Evolutionary conservation across 2,888 invertebrate genomes (phyloP), one percentile per base, ranked within the genome.

Genomic region (Leptodirus hochenwartii): DNA sequence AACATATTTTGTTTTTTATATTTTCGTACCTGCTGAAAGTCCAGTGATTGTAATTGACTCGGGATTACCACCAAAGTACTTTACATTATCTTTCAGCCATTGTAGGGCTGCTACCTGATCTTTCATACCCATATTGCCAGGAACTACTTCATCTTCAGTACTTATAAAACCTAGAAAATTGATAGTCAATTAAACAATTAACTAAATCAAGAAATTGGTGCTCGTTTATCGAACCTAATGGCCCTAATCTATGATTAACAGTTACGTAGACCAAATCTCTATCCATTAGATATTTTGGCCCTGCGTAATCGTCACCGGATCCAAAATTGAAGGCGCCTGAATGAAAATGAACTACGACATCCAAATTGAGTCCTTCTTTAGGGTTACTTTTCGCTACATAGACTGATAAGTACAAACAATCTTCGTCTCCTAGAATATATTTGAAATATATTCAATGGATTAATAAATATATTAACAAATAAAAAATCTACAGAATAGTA

Each of bases 111-210:
- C 56, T 13, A 61, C 58, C 53, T 80, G 79, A 58, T 80, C 80
- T 45, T 75, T 78, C 23, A 80, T 47, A 0, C 79, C 80, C 41
- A 65, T 66, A 49, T 80, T 80, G 4, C 75, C 76, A 0, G 80
- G 69, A 1, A 74, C 58, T 1, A 62, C 45, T 1, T 64, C 62
- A 39, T 81, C 78, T 15, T 69, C 76, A 0, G 79, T 77, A 45
- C 75, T 77, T 1, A 79, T 53, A 48, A 82, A 80, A 27, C 81
- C 77, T 71, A 28, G n/a, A n/a, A n/a, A n/a, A n/a, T n/a, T n/a
- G n/a, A n/a, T 24, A 20, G n/a, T 20, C 20, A 20, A 8, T 8
- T 8, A 20, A 20, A n/a, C n/a, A 20, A n/a, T 20, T 20, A 20
- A 8, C n/a, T 20, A n/a, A 8, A 20, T 20, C n/a, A 8, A 15